These are phyloP conservation scores for Myiagra hebetior DNA, from an alignment of 2,113 vertebrate genomes.

Conservation along the genomic window DNA sequence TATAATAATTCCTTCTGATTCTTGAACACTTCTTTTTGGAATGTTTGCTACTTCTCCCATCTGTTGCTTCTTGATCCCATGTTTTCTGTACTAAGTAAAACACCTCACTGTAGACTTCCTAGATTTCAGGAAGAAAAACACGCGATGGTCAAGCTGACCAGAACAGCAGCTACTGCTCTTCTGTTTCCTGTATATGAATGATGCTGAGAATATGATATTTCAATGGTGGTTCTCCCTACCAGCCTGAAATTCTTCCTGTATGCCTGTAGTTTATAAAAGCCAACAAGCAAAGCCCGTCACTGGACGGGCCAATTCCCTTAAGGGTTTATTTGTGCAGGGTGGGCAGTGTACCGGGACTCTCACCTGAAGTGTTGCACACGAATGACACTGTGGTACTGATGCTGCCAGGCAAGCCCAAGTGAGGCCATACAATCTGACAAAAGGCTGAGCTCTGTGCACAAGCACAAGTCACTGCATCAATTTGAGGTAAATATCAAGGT, in stretches of 20 bases:
- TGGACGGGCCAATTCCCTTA: background rate
- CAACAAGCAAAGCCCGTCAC: background rate
- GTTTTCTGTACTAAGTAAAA: background rate
- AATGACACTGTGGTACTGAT: background rate
- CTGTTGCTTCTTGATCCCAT: background rate
- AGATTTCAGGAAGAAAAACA: background rate
- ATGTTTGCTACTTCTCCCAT: background rate
- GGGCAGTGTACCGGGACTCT: background rate
- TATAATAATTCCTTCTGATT: slow-evolving; percentile 38
- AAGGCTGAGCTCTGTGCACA: background rate
- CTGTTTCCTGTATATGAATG: background rate
- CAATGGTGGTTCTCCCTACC: background rate
- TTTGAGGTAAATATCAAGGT: background rate
- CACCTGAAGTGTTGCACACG: background rate
- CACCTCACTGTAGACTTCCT: background rate
- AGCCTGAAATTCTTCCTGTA: background rate
- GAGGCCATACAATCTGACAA: background rate
- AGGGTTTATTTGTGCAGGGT: background rate
- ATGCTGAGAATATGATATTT: background rate
- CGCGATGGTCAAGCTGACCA: background rate
- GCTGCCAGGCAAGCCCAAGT: background rate
- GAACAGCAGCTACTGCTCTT: background rate
- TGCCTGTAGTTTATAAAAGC: background rate
- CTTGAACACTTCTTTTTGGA: slow-evolving; percentile 8
- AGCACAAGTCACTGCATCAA: background rate